These are phyloP conservation scores for Mechanitis mazaeus DNA, from an alignment of 2,888 invertebrate genomes.

Conservation along the genomic window DNA sequence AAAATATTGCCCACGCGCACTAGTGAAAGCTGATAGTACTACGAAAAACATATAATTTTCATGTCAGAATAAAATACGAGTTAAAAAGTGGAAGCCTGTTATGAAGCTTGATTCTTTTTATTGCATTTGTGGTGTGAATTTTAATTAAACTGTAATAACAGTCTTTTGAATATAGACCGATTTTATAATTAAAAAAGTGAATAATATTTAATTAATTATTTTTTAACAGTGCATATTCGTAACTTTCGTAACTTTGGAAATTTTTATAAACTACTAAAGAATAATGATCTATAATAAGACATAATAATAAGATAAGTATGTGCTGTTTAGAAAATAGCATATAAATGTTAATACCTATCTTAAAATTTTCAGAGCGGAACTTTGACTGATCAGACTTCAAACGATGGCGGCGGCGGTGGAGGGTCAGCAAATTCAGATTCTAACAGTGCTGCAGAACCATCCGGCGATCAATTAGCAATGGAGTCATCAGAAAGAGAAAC, in stretches of 20 bases:
- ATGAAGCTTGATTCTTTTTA: conserved; percentile 16
- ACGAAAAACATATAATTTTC: conserved; percentile 43
- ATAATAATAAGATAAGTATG: too few relatives aligned
- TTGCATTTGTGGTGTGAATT: conserved; percentile 5
- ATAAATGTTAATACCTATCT: background rate
- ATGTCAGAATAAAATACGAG: conserved; percentile 41
- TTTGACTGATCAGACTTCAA: conserved; percentile 63
- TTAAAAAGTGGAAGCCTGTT: conserved; percentile 29
- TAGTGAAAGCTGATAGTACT: conserved; percentile 55
- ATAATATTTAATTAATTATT: too few relatives aligned
- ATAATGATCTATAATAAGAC: too few relatives aligned
- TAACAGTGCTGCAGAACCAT: conserved; percentile 73
- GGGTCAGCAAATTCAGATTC: conserved; percentile 76
- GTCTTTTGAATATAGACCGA: background rate
- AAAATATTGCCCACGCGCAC: conserved; percentile 48
- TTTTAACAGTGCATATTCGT: too few relatives aligned
- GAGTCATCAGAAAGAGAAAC: conserved; percentile 82
- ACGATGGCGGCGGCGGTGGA: conserved; percentile 73
- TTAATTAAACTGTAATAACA: conserved; percentile 4
- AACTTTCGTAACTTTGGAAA: too few relatives aligned
- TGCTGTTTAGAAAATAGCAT: too few relatives aligned
- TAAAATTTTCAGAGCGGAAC: conserved; percentile 53
- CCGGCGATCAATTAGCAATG: conserved; percentile 82
- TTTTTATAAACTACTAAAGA: too few relatives aligned
- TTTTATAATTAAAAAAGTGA: background rate